Evolutionary conservation across 2,797 vertebrate species (phyloP).

Genomic region (Squalus acanthias): DNA sequence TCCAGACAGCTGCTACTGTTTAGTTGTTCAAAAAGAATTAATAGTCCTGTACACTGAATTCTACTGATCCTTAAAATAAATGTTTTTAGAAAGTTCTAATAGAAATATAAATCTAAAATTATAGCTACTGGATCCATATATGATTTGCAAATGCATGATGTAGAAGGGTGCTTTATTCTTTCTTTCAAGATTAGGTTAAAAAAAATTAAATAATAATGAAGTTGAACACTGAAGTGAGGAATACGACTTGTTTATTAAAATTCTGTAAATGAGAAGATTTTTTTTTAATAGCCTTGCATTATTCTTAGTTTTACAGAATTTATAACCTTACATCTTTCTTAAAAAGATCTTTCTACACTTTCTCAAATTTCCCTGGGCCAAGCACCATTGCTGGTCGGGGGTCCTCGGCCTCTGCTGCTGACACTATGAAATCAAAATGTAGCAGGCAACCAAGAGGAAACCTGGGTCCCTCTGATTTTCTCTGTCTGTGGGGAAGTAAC

Average conservation of each 20-base stretch:
- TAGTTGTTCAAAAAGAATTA: constrained; percentile 25
- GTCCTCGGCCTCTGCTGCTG: background rate
- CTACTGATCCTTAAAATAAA: background rate
- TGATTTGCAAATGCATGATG: background rate
- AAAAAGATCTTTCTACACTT: background rate
- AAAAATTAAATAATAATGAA: background rate
- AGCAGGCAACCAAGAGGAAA: background rate
- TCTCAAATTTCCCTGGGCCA: background rate
- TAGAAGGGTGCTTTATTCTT: background rate
- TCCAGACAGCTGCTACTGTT: constrained; percentile 50
- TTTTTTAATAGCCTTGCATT: background rate
- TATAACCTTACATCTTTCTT: background rate
- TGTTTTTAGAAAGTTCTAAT: background rate
- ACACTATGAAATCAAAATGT: background rate
- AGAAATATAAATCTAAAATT: background rate
- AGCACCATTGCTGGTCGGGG: background rate
- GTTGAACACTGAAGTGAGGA: background rate
- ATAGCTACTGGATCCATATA: background rate
- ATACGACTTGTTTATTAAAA: background rate
- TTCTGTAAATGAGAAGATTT: background rate
- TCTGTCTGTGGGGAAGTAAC: background rate
- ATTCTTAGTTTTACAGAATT: background rate
- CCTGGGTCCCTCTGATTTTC: background rate
- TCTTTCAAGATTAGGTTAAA: background rate
- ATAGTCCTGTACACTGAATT: background rate